Base-by-base conservation (phyloP, 2,888 invertebrate species). In the Congeria kusceri region DNA sequence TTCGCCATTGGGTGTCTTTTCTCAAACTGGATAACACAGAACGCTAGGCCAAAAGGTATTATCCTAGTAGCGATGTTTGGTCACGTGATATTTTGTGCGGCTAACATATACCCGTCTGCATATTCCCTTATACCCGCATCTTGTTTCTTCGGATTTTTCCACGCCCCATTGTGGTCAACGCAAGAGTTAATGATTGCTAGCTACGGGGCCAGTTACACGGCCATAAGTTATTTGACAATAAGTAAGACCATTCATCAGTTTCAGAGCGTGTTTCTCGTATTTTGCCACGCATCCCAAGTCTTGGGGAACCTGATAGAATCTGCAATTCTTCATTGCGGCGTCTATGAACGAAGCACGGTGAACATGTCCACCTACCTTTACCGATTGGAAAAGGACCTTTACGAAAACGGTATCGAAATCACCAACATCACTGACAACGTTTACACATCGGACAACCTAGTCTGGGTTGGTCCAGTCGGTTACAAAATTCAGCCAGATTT, bases 281-380 rank as follows among this genome's bases (percentile, higher is more conserved):
- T 89, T 61, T 88, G 89, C 66, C 91, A 91, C 74, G 87, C 88
- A 9, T 90, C 91, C 4, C 91, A 91, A 68, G 88, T 91, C 46
- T 76, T 91, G 44, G 91, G 91, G 53, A 91, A 91, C 65, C 84
- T 90, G 0, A 72, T 91, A 5, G 88, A 89, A 63, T 89, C 90
- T 0, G 85, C 84, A 3, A 84, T 90, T 25, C 76, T 91, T 28
- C 88, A 86, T 28, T 82, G 86, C 28, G 86, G 81, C 9, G 81
- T 79, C 47, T 69, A 74, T n/a, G 53, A 53, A 5, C 53, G 9
- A n/a, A 20, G 25, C 32, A 62, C 74, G n/a, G 29, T 77, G 18
- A 71, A 81, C 46, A 32, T 47, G 53, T 66, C 76, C 3, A 44
- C 63, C 0, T 70, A 66, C 29, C 62, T 56, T 18, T 68, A 53